phyloP scores from a whole-genome alignment of 2,113 vertebrate species.

The Puffinus mauretanicus region DNA sequence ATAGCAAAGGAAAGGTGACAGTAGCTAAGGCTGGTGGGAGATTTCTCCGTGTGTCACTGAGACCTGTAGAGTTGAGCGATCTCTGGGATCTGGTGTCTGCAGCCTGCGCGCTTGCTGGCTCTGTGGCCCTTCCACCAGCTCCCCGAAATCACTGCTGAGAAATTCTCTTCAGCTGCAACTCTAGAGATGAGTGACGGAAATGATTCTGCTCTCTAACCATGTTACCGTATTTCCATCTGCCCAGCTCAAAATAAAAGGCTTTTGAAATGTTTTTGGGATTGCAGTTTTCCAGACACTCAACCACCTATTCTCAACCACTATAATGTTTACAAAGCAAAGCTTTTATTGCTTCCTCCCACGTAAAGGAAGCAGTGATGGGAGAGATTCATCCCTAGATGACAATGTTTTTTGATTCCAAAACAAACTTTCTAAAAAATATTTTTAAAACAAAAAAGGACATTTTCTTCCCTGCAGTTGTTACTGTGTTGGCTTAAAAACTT shows the following conservation, averaged over 20 bases:
- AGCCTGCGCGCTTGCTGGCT: background rate
- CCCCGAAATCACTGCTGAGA: background rate
- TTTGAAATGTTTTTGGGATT: conserved; percentile 4
- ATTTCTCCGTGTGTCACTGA: background rate
- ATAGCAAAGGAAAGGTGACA: background rate
- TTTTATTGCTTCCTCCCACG: conserved; percentile 51
- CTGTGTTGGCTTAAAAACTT: background rate
- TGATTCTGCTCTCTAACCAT: background rate
- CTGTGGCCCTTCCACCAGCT: background rate
- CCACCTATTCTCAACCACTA: background rate
- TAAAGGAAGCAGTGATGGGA: conserved; percentile 49
- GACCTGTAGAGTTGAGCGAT: background rate
- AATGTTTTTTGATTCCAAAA: conserved; percentile 28
- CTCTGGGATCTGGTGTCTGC: background rate
- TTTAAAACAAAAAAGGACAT: background rate
- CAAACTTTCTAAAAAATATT: conserved; percentile 24
- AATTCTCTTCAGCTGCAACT: background rate
- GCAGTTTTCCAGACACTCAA: conserved; percentile 8
- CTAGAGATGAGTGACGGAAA: background rate
- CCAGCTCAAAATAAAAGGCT: conserved; percentile 26
- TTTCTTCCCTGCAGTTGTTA: background rate
- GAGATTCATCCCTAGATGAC: conserved; percentile 55
- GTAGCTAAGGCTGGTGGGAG: background rate
- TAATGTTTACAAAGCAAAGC: conserved; percentile 40
- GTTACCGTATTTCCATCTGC: background rate